Evolutionary conservation across 2,888 invertebrate genomes (phyloP).

Genomic region (Cheilosia scutellata): DNA sequence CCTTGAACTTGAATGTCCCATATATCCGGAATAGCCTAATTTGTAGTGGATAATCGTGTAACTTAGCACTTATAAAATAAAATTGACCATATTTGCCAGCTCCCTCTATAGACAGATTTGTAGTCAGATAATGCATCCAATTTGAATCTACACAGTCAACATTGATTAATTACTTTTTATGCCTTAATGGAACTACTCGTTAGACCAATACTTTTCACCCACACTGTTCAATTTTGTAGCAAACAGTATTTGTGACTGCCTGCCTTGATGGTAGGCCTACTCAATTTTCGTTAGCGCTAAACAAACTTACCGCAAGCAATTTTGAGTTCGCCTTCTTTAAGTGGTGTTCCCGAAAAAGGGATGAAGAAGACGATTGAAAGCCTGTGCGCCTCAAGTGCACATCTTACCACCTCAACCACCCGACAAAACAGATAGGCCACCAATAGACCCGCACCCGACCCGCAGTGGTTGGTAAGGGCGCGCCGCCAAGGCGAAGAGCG

Average conservation of each 20-base stretch:
- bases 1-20: too few relatives aligned
- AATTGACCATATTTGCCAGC: too few relatives aligned
- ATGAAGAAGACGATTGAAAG: constrained; percentile 56
- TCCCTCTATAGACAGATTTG: too few relatives aligned
- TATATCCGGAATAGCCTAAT: too few relatives aligned
- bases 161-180: too few relatives aligned
- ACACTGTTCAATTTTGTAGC: constrained; percentile 34
- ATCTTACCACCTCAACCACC: constrained; percentile 29
- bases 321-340: constrained; percentile 59
- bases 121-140: too few relatives aligned
- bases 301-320: constrained; percentile 73
- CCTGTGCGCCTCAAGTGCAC: constrained; percentile 60
- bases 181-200: not conserved
- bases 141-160: too few relatives aligned
- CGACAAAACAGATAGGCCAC: constrained; percentile 19
- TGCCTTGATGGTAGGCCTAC: constrained; percentile 40
- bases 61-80: too few relatives aligned
- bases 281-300: constrained; percentile 64
- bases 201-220: not conserved
- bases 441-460: constrained; percentile 35
- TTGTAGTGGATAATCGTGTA: too few relatives aligned
- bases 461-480: not conserved
- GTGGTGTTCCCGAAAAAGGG: constrained; percentile 56
- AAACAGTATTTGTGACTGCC: constrained; percentile 5
- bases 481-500: constrained; percentile 17